These are phyloP conservation scores for Coboldia fuscipes DNA, from an alignment of 1,140 invertebrate genomes.

Conservation along the genomic window DNA sequence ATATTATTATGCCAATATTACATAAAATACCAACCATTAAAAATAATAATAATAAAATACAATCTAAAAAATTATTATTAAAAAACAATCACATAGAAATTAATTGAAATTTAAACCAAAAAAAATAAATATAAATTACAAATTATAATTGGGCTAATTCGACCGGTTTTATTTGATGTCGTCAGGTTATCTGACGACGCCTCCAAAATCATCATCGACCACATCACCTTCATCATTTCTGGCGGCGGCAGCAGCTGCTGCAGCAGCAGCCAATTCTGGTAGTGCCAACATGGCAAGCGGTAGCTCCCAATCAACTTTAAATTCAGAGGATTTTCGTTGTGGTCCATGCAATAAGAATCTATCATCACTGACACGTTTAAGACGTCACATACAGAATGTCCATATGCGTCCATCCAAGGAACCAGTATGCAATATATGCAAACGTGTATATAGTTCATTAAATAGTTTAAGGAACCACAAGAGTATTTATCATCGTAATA, in stretches of 20 bases:
- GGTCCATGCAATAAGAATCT: constrained; percentile 74
- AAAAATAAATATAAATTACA: too few relatives aligned
- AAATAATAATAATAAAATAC: not conserved
- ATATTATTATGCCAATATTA: too few relatives aligned
- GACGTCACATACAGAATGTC: constrained; percentile 70
- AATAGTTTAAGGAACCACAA: constrained; percentile 73
- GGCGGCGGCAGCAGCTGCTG: not conserved
- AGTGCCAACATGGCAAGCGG: constrained; percentile 21
- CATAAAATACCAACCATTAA: too few relatives aligned
- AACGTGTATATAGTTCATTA: constrained; percentile 66
- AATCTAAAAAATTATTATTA: not conserved
- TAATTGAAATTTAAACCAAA: constrained; percentile 2
- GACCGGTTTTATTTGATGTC: constrained; percentile 9
- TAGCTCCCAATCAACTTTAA: constrained; percentile 16
- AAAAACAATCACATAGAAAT: not conserved
- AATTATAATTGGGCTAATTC: constrained; percentile 2
- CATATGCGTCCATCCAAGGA: constrained; percentile 66
- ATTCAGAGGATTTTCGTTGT: constrained; percentile 60
- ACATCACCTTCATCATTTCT: not conserved
- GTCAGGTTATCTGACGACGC: constrained; percentile 23
- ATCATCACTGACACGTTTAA: constrained; percentile 59
- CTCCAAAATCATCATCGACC: constrained; percentile 7
- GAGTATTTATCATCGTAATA: constrained; percentile 63
- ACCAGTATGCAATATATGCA: constrained; percentile 72
- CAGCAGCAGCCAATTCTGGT: constrained; percentile 4